Conservation (phyloP, 2,797 vertebrate species). For the Ambastaia sidthimunki region DNA sequence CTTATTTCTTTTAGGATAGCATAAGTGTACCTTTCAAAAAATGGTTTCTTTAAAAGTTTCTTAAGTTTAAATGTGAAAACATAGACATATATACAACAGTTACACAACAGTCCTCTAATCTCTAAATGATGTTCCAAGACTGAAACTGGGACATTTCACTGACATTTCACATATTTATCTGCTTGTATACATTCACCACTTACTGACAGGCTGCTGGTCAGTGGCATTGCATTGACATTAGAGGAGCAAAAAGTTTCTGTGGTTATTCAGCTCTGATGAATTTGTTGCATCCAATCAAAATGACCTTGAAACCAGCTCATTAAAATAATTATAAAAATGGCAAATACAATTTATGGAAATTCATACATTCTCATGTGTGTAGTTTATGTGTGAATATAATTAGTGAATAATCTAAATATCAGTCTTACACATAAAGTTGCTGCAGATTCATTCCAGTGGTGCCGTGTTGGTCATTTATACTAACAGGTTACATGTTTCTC, state of each 20-base stretch:
- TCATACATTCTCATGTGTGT: too few relatives aligned
- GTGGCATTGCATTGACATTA: background rate
- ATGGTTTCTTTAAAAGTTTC: background rate
- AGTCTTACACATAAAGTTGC: too few relatives aligned
- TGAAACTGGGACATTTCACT: too few relatives aligned
- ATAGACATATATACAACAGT: too few relatives aligned
- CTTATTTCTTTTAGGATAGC: background rate
- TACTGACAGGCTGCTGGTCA: too few relatives aligned
- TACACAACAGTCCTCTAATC: background rate
- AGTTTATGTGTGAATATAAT: too few relatives aligned
- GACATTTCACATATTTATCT: too few relatives aligned
- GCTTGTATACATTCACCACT: too few relatives aligned
- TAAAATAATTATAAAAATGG: background rate
- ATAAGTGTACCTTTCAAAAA: background rate
- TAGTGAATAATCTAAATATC: too few relatives aligned
- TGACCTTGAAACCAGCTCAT: background rate
- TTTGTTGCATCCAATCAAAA: background rate
- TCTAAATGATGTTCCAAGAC: too few relatives aligned
- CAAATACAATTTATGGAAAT: too few relatives aligned
- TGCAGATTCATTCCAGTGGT: background rate
- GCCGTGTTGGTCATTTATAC: background rate
- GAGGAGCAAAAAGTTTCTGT: background rate
- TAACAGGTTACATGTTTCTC: conserved; percentile 49
- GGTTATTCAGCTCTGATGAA: too few relatives aligned
- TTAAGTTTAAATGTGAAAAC: background rate